Evolutionary conservation across 2,113 vertebrate species (phyloP).

Genomic region (Fukomys damarensis): DNA sequence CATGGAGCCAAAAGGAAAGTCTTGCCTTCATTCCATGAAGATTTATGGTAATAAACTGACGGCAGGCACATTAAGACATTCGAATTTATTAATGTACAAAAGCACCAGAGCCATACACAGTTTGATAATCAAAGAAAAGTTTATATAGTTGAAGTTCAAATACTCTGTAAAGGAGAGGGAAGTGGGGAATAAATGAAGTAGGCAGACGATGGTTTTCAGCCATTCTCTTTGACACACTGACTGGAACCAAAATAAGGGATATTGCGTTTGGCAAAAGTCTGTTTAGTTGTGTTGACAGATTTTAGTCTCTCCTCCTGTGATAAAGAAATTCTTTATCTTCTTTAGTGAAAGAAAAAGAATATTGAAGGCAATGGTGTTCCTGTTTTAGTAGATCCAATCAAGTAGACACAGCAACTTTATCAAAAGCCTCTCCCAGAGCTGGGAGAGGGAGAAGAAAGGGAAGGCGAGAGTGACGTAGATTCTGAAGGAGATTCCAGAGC

Average conservation of each 20-base stretch:
- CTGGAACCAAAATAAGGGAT: background rate
- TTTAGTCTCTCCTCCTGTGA: no score
- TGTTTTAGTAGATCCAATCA: background rate
- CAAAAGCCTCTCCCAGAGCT: background rate
- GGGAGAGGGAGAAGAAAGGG: background rate
- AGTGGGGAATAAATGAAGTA: background rate
- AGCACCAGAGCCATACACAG: background rate
- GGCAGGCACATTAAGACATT: background rate
- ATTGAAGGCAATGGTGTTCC: background rate
- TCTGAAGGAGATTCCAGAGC: background rate
- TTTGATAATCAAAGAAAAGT: background rate
- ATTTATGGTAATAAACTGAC: background rate
- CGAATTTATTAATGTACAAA: background rate
- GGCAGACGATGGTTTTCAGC: background rate
- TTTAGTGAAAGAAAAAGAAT: background rate
- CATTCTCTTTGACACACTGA: background rate
- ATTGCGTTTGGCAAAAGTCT: background rate
- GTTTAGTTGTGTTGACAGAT: background rate
- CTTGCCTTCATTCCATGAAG: background rate
- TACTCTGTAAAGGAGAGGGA: background rate
- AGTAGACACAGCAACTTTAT: no score
- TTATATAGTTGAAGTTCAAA: background rate
- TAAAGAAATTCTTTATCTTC: background rate
- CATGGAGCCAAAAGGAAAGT: background rate
- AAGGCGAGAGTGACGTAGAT: background rate